phyloP scores from a whole-genome alignment of 2,888 invertebrate genomes.

The Laothoe populi region DNA sequence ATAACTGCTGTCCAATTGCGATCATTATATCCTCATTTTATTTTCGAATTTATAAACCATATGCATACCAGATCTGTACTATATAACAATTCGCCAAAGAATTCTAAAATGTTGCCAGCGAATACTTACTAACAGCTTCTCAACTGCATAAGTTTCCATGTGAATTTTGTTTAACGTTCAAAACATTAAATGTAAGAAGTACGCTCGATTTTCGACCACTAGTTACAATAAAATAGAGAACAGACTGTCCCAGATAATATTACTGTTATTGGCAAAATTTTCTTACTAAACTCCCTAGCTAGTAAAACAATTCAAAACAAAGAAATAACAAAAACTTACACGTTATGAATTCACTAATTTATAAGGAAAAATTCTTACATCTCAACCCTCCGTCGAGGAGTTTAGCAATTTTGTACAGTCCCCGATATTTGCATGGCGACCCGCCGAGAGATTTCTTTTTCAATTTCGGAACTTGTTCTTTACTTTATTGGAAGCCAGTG shows the following conservation, averaged over 20 bases:
- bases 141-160: too few species aligned
- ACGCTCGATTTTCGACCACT: not conserved
- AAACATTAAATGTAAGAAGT: too few species aligned
- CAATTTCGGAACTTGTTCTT: slow-evolving; percentile 75
- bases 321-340: slow-evolving; percentile 13
- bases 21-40: too few species aligned
- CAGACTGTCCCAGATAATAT: not conserved
- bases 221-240: not conserved
- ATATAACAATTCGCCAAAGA: too few species aligned
- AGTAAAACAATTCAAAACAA: not conserved
- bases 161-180: too few species aligned
- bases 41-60: too few species aligned
- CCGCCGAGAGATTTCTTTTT: slow-evolving; percentile 70
- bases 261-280: not conserved
- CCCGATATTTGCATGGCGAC: slow-evolving; percentile 65
- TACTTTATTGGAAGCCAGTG: slow-evolving; percentile 70
- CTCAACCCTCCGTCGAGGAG: slow-evolving; percentile 40
- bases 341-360: slow-evolving; percentile 12
- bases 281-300: not conserved
- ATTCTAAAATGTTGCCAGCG: too few species aligned
- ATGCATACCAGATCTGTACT: too few species aligned
- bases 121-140: too few species aligned
- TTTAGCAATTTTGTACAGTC: slow-evolving; percentile 63
- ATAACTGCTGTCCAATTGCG: too few species aligned
- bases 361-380: slow-evolving; percentile 24